Conservation (phyloP, 2,797 vertebrate species). For the Miichthys miiuy region DNA sequence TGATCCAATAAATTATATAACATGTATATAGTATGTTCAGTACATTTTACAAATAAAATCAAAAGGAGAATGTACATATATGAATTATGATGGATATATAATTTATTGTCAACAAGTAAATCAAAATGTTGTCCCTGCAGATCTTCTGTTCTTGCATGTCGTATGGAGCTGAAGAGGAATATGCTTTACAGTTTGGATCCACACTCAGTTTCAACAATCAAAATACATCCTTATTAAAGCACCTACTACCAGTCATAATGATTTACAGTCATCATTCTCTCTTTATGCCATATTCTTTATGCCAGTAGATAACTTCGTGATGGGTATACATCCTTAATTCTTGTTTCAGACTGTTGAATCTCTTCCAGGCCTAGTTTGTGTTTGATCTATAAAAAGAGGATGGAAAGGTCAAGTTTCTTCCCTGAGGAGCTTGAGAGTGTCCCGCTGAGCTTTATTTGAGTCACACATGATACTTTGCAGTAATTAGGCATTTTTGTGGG, state of each 20-base stretch:
- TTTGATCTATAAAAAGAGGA: conserved; percentile 47
- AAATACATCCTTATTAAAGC: conserved; percentile 41
- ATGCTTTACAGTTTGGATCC: conserved; percentile 23
- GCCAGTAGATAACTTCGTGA: conserved; percentile 2
- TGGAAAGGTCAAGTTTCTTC: conserved; percentile 38
- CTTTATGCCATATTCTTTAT: conserved; percentile 1
- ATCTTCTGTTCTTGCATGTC: not conserved
- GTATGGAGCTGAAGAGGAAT: not conserved
- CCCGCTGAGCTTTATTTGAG: conserved; percentile 18
- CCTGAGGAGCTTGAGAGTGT: conserved; percentile 16
- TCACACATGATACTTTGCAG: conserved; percentile 16
- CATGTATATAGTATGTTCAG: not conserved
- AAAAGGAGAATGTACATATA: conserved; percentile 10
- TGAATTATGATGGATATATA: conserved; percentile 5
- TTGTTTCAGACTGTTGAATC: conserved; percentile 25
- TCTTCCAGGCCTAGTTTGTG: conserved; percentile 22
- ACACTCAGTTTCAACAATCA: conserved; percentile 17
- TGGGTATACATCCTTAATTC: conserved; percentile 36
- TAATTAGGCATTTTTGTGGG: conserved; percentile 39
- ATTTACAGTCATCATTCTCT: conserved; percentile 24
- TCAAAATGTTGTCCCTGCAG: conserved; percentile 16
- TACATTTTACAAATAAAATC: conserved; percentile 7
- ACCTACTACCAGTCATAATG: conserved; percentile 38
- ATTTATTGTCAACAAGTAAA: not conserved
- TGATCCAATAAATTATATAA: not conserved